Percentiles rank a stretch among this genome's conserved stretches.
phyloP scores from a whole-genome alignment of 23 tunicate genomes.

The Botrylloides violaceus region DNA sequence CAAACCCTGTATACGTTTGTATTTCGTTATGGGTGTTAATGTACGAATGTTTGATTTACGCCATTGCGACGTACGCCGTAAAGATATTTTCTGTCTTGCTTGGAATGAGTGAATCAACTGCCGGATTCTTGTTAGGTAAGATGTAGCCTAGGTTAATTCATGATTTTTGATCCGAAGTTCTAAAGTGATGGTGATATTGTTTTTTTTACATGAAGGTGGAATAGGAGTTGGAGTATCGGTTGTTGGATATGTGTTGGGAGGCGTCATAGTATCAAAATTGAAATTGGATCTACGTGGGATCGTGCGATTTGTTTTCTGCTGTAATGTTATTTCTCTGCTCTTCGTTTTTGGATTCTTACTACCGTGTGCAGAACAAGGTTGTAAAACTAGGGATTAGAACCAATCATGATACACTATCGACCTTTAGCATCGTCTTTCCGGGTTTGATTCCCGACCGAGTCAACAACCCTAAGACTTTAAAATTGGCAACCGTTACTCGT shows the following conservation, averaged over 20 bases:
- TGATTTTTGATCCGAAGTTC: no score
- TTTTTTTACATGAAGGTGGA: background rate
- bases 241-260: background rate
- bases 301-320: background rate
- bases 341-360: background rate
- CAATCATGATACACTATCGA: no score
- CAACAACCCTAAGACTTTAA: no score
- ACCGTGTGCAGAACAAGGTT: conserved; percentile 2
- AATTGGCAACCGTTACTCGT: no score
- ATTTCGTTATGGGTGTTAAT: background rate
- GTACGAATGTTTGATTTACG: background rate
- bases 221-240: background rate
- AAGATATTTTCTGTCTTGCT: background rate
- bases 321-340: background rate
- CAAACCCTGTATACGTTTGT: background rate
- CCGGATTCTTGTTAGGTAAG: background rate
- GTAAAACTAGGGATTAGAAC: no score
- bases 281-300: background rate
- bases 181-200: no score
- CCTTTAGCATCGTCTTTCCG: no score
- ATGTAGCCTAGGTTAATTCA: no score
- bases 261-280: background rate
- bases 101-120: conserved; percentile 1
- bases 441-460: no score
- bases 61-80: background rate